These are phyloP conservation scores for Olivierus martensii DNA, from an alignment of 1,140 invertebrate species.

Conservation along the genomic window DNA sequence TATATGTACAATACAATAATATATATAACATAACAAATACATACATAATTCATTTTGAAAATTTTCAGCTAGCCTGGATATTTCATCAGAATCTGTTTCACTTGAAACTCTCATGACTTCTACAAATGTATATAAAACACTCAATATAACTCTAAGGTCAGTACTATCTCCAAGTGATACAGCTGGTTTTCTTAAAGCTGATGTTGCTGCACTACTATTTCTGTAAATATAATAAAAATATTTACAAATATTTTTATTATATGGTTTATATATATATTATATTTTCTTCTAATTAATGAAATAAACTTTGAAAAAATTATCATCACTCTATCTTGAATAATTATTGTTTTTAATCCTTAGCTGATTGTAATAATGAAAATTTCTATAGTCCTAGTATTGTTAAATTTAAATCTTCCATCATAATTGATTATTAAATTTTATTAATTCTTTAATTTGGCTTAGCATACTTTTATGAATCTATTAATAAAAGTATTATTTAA, in stretches of 20 bases:
- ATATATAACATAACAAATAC: background rate
- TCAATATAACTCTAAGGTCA: conserved; percentile 80
- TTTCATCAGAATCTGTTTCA: conserved; percentile 46
- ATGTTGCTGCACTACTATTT: conserved; percentile 53
- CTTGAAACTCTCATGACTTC: conserved; percentile 63
- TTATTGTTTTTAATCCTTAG: no score
- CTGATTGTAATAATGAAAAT: no score
- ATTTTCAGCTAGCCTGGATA: conserved; percentile 28
- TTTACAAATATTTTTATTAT: background rate
- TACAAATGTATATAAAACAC: conserved; percentile 84
- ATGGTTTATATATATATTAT: no score
- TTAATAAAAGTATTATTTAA: no score
- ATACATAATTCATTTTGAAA: conserved; percentile 15
- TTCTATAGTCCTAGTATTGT: no score
- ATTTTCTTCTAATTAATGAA: no score
- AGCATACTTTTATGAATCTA: no score
- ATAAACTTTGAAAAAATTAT: no score
- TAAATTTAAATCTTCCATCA: no score
- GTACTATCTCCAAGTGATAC: conserved; percentile 82
- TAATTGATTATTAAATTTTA: no score
- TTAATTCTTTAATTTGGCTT: no score
- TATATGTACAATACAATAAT: background rate
- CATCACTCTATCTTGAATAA: no score
- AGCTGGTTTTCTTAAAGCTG: conserved; percentile 66
- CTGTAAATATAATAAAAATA: conserved; percentile 31